These are phyloP conservation scores for Eurytoma californica DNA, from an alignment of 2,888 invertebrate genomes.

Conservation along the genomic window DNA sequence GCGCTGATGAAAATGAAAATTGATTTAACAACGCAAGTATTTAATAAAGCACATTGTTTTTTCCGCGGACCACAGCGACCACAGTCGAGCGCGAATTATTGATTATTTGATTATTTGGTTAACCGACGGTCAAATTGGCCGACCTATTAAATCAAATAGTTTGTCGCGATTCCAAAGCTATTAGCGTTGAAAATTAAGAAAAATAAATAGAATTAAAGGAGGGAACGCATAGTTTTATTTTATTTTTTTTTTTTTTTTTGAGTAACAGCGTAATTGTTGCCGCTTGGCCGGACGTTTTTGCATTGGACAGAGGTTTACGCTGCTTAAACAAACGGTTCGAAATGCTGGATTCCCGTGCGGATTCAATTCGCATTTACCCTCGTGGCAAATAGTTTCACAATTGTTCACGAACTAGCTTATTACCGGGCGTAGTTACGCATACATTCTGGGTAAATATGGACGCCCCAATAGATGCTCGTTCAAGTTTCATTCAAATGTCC, in stretches of 20 bases:
- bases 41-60: no score
- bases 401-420: constrained; percentile 9
- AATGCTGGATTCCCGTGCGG: background rate
- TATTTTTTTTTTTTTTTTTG: no score
- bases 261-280: background rate
- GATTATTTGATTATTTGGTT: no score
- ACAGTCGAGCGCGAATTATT: no score
- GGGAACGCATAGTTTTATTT: background rate
- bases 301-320: background rate
- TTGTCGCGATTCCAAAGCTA: background rate
- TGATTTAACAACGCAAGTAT: no score
- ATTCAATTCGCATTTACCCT: constrained; percentile 18
- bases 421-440: background rate
- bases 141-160: no score
- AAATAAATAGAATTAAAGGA: background rate
- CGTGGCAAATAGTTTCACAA: constrained; percentile 28
- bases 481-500: background rate
- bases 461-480: background rate
- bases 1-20: no score
- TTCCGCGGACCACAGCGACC: no score
- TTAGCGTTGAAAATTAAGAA: background rate
- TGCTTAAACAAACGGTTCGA: background rate
- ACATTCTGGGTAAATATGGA: background rate
- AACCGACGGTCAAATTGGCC: no score
- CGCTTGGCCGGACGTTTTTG: background rate